These are phyloP conservation scores for Sciaenops ocellatus DNA, from an alignment of 2,797 vertebrate species.

Conservation along the genomic window DNA sequence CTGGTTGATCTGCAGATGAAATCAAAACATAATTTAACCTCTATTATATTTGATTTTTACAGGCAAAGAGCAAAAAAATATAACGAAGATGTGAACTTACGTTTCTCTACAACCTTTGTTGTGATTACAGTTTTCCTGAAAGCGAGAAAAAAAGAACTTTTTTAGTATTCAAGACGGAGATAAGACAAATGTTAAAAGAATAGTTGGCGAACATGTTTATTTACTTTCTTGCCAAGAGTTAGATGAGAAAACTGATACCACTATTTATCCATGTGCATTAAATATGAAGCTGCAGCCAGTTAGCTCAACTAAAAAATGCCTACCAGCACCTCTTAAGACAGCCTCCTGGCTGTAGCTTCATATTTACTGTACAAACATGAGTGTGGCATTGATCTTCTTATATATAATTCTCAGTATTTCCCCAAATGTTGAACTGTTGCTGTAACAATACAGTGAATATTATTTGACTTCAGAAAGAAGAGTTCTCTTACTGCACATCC, in stretches of 20 bases:
- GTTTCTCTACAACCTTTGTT: conserved; percentile 32
- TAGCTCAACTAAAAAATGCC: background rate
- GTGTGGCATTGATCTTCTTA: no score
- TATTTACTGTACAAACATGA: no score
- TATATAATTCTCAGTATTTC: no score
- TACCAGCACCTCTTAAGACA: no score
- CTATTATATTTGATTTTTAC: background rate
- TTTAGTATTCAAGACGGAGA: background rate
- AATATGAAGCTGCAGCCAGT: background rate
- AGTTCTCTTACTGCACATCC: conserved; percentile 69
- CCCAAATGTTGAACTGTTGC: no score
- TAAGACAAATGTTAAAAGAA: background rate
- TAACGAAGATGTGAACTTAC: conserved; percentile 64
- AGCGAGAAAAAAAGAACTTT: background rate
- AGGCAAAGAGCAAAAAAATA: background rate
- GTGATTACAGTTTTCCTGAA: conserved; percentile 42
- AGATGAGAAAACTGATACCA: background rate
- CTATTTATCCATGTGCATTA: background rate
- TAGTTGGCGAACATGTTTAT: background rate
- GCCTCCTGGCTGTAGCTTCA: no score
- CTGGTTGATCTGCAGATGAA: conserved; percentile 58
- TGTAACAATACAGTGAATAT: no score
- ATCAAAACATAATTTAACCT: conserved; percentile 1
- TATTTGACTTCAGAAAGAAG: no score
- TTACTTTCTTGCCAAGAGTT: background rate